Evolutionary conservation across 2,888 invertebrate species (phyloP), one percentile per base, ranked within the genome.

Genomic region (Callosobruchus maculatus): DNA sequence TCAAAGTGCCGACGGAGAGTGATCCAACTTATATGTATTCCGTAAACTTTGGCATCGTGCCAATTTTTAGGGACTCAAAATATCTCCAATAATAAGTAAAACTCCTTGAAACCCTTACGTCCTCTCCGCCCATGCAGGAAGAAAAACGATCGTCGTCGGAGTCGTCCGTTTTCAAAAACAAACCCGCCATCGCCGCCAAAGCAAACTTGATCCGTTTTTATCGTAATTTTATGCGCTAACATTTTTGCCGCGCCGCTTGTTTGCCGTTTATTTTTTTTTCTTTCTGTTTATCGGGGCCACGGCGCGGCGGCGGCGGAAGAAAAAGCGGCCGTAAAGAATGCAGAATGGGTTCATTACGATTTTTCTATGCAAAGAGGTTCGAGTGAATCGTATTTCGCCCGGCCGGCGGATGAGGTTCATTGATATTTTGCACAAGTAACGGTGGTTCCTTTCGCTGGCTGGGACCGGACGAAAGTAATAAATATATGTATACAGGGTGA

Each of bases 221-320:
- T 74, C 66, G 74, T 74, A 71, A 74, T 74, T 74, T 74, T 74
- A 74, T 74, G 71, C 74, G 68, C 21, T 68, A 49, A 49, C 49
- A 49, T 68, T 68, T 68, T 68, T 68, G 68, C 68, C 68, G 68
- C 49, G 13, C 49, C 13, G 49, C 13, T 18, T 49, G 49, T 18
- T 49, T 49, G 49, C 49, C 49, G 1, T 49, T 49, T 49, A 13
- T 49, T 49, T 18, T 3, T 49, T 49, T 1, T 49, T 1, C 49
- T 13, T 5, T 7, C 49, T 18, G n/a, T n/a, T n/a, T n/a, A n/a
- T n/a, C n/a, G n/a, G n/a, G n/a, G n/a, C n/a, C n/a, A n/a, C n/a
- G n/a, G n/a, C n/a, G n/a, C n/a, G n/a, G n/a, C n/a, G n/a, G 49
- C 49, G 49, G 49, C 49, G 3, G 49, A 49, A 49, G 49, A 49